Evolutionary conservation across 2,888 invertebrate species (phyloP).

Genomic region (Pteria penguin): DNA sequence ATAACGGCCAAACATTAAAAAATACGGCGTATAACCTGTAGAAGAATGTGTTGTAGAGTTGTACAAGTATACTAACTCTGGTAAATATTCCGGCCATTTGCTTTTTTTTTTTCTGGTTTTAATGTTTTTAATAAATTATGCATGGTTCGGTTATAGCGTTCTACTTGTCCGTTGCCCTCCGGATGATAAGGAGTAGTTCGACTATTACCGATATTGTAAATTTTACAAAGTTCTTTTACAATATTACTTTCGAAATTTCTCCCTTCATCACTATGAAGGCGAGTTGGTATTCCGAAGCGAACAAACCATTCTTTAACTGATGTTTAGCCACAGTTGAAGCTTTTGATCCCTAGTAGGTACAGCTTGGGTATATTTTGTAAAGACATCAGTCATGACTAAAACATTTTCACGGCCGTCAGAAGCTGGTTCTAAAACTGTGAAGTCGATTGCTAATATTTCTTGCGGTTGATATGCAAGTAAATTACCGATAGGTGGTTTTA

Average conservation of each 20-base stretch:
- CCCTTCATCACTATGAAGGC: slow-evolving; percentile 38
- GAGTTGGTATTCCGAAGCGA: slow-evolving; percentile 40
- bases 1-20: slow-evolving; percentile 44
- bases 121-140: slow-evolving; percentile 46
- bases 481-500: slow-evolving; percentile 32
- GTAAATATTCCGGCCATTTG: slow-evolving; percentile 47
- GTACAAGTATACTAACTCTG: slow-evolving; percentile 42
- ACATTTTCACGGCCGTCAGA: slow-evolving; percentile 43
- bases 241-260: slow-evolving; percentile 25
- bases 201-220: slow-evolving; percentile 15
- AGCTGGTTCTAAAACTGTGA: slow-evolving; percentile 44
- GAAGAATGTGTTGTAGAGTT: slow-evolving; percentile 44
- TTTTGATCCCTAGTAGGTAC: slow-evolving; percentile 43
- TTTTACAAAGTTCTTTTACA: slow-evolving; percentile 30
- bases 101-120: slow-evolving; percentile 41
- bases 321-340: slow-evolving; percentile 39
- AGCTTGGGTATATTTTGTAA: slow-evolving; percentile 42
- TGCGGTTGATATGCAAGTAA: slow-evolving; percentile 41
- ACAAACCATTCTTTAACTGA: slow-evolving; percentile 45
- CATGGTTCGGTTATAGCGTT: slow-evolving; percentile 53
- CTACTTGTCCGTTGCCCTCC: slow-evolving; percentile 48
- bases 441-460: slow-evolving; percentile 53
- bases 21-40: slow-evolving; percentile 42
- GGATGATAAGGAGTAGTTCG: slow-evolving; percentile 37
- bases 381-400: slow-evolving; percentile 46